Percentiles rank a stretch among this genome's conserved stretches.
These are phyloP conservation scores for Lissocephala sabroskyi DNA, from an alignment of 2,888 invertebrate species.

Conservation along the genomic window DNA sequence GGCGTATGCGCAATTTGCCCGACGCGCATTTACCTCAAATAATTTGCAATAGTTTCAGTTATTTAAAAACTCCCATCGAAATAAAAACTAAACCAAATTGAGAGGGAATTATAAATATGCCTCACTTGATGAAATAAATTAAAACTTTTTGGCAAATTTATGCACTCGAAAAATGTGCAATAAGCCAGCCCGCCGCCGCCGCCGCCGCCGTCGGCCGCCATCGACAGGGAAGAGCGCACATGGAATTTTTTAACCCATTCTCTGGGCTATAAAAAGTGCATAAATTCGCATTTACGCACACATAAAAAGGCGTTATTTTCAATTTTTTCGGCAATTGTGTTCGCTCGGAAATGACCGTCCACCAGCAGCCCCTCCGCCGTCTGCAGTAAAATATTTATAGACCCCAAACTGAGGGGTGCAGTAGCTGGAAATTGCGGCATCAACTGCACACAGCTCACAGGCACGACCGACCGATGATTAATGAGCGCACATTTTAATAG, in stretches of 20 bases:
- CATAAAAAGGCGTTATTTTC: slow-evolving; percentile 1
- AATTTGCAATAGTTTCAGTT: slow-evolving; percentile 39
- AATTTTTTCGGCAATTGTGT: not conserved
- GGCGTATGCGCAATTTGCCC: slow-evolving; percentile 53
- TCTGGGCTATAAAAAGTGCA: slow-evolving; percentile 45
- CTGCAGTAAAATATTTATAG: slow-evolving; percentile 31
- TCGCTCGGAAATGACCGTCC: not conserved
- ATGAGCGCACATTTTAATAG: slow-evolving; percentile 62
- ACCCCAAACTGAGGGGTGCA: not conserved
- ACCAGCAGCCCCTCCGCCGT: not conserved
- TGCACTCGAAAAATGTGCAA: slow-evolving; percentile 13
- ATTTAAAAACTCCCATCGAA: slow-evolving; percentile 27
- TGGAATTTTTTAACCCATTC: slow-evolving; percentile 36
- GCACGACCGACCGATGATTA: slow-evolving; percentile 46
- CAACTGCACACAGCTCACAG: not conserved
- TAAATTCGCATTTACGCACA: slow-evolving; percentile 44
- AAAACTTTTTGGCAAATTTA: slow-evolving; percentile 45
- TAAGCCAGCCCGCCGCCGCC: no score
- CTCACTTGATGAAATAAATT: slow-evolving; percentile 46
- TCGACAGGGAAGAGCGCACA: not conserved
- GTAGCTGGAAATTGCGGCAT: slow-evolving; percentile 24
- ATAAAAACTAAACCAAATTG: slow-evolving; percentile 7
- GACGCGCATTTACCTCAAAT: slow-evolving; percentile 25
- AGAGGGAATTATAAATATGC: slow-evolving; percentile 15
- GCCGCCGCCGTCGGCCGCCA: no score